Conservation (phyloP, 53 echinoderm and acorn worm genomes). For the Glandiceps talaboti region DNA sequence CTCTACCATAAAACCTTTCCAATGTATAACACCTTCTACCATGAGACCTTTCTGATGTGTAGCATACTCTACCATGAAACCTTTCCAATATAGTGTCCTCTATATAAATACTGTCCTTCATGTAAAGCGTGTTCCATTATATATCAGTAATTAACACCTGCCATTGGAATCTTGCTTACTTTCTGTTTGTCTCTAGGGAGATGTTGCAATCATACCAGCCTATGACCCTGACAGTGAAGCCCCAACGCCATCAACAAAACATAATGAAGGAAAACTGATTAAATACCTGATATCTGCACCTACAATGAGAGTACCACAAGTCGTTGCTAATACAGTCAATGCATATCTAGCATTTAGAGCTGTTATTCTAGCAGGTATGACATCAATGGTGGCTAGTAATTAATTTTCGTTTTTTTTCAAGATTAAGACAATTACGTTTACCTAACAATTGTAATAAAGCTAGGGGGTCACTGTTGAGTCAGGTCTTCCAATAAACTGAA, state of each 20-base stretch:
- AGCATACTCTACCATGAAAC: too few relatives aligned
- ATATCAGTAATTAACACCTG: neutral
- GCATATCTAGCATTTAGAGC: conserved; percentile 87
- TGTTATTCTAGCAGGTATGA: conserved; percentile 69
- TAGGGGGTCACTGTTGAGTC: too few relatives aligned
- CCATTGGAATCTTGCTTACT: neutral
- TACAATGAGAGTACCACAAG: conserved; percentile 87
- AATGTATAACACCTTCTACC: too few relatives aligned
- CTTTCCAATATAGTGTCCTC: too few relatives aligned
- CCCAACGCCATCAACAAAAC: conserved; percentile 38
- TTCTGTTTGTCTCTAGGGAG: conserved; percentile 39
- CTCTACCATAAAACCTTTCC: too few relatives aligned
- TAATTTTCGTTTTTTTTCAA: neutral
- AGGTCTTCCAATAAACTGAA: too few relatives aligned
- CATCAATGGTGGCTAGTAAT: neutral
- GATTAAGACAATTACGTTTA: too few relatives aligned
- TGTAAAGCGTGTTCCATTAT: too few relatives aligned
- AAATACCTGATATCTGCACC: conserved; percentile 98
- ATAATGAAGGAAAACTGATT: conserved; percentile 83
- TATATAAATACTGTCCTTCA: too few relatives aligned
- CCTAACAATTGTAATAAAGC: too few relatives aligned
- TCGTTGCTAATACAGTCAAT: conserved; percentile 77
- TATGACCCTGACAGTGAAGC: conserved; percentile 11
- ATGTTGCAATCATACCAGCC: conserved; percentile 75
- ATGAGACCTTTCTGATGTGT: too few relatives aligned